Evolutionary conservation across 2,888 invertebrate species (phyloP), one percentile per base, ranked within the genome.

Genomic region (Drosophila tripunctata): DNA sequence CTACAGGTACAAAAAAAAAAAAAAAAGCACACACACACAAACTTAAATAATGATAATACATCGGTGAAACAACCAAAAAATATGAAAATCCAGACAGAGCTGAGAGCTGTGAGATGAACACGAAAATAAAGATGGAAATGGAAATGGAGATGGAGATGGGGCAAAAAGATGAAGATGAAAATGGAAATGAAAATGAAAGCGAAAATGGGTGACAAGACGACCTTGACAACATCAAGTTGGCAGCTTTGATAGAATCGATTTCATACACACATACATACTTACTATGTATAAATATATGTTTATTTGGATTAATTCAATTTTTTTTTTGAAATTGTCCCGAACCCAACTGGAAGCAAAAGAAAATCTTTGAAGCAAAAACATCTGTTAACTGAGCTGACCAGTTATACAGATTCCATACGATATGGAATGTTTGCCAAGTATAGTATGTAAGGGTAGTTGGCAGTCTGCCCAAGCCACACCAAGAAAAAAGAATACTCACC

Each of bases 161-260:
- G n/a, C n/a, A n/a, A n/a, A n/a, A n/a, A n/a, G n/a, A n/a, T n/a
- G n/a, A n/a, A 8, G 24, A 21, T 45, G 30, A 2, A 19, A 14
- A n/a, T 31, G 33, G 33, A 33, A 12, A 21, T 54, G 35, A 22
- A 21, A n/a, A 19, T 38, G 27, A 4, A 17, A 17, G 31, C 24
- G 6, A n/a, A 17, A 27, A 38, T 45, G 31, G 22, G 21, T 5
- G 36, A 22, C 47, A 31, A 35, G 4, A 8, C 24, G 55, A 44
- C 62, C 56, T 64, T 64, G 71, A 65, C 14, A 7, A 17, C 14
- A 21, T 19, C 17, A n/a, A n/a, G n/a, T 21, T 51, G 12, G n/a
- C 30, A 15, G 3, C 2, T 10, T 24, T 22, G 24, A 4, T 30
- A 30, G 12, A 38, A 27, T 27, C 27, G 27, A 27, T 27, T 10